Conservation (phyloP, 2,888 invertebrate genomes). For the Andrena bicolor region DNA sequence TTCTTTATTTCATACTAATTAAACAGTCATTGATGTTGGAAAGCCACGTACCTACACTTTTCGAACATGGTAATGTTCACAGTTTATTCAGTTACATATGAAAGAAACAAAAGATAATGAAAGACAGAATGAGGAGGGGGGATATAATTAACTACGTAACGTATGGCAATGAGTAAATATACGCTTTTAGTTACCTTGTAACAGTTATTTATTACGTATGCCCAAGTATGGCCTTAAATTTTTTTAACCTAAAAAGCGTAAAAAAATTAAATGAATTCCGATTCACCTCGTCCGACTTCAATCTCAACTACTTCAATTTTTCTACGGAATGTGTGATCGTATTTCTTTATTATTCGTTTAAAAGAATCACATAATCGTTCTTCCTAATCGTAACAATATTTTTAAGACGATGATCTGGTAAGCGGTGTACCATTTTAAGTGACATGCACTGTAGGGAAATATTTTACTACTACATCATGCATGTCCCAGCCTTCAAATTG, state of each 20-base stretch:
- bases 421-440: too few species aligned
- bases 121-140: neutral
- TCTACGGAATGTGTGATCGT: too few species aligned
- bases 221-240: too few species aligned
- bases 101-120: slow-evolving; percentile 5
- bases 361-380: too few species aligned
- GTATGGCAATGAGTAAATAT: neutral
- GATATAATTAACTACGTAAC: slow-evolving; percentile 13
- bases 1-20: neutral
- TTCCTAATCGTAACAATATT: too few species aligned
- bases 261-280: neutral
- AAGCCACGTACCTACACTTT: neutral
- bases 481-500: too few species aligned
- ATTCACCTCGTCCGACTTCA: neutral
- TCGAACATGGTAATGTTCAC: neutral
- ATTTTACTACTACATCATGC: too few species aligned
- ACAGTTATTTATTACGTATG: slow-evolving; percentile 6
- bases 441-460: too few species aligned
- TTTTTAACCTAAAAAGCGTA: too few species aligned
- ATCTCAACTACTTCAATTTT: too few species aligned
- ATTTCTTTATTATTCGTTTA: too few species aligned
- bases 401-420: too few species aligned
- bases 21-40: slow-evolving; percentile 8
- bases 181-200: slow-evolving; percentile 35
- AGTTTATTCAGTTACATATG: slow-evolving; percentile 10